phyloP scores from a whole-genome alignment of 1,140 invertebrate species.

The Drosophila busckii region DNA sequence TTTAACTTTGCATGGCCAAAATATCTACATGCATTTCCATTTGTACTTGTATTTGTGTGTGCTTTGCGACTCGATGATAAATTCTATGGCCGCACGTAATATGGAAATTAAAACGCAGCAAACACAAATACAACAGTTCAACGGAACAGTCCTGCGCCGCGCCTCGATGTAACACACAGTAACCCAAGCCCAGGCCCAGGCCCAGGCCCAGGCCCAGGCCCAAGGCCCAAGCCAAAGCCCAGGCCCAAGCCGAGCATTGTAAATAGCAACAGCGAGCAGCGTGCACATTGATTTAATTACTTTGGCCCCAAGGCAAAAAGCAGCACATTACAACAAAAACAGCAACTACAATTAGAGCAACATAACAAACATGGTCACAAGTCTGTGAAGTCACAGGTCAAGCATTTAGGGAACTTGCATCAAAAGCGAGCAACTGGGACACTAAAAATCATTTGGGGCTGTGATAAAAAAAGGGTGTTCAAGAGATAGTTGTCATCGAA shows the following conservation, averaged over 20 bases:
- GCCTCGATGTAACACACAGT: background rate
- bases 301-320: conserved; percentile 17
- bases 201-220: no score
- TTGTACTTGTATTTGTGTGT: background rate
- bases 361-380: conserved; percentile 4
- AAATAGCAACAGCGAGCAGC: conserved; percentile 14
- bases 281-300: conserved; percentile 48
- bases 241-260: background rate
- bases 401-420: conserved; percentile 1
- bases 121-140: conserved; percentile 5
- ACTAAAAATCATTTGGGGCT: no score
- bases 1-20: conserved; percentile 38
- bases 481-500: no score
- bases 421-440: no score
- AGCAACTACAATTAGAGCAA: background rate
- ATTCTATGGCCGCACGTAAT: conserved; percentile 60
- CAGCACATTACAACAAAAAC: conserved; percentile 11
- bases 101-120: conserved; percentile 54
- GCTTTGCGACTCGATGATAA: conserved; percentile 39
- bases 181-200: no score
- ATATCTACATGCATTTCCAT: background rate
- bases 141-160: background rate
- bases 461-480: conserved; percentile 2
- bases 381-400: conserved; percentile 17
- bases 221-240: no score